Base-by-base conservation (phyloP, 2,888 invertebrate genomes). In the Chesias legatella region DNA sequence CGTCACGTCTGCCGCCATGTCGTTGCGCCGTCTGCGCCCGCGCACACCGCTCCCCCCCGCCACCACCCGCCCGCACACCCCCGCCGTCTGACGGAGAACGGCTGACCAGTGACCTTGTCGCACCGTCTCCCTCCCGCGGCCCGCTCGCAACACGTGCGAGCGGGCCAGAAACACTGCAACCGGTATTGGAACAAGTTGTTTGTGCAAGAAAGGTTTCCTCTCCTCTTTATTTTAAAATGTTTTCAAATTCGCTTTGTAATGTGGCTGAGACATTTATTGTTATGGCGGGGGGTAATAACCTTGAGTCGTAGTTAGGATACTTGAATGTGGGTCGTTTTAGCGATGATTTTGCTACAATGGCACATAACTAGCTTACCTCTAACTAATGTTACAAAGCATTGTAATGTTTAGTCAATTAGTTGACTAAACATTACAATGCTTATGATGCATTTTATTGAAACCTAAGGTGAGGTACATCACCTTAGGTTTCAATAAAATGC, bases 101-200 rank as follows among this genome's bases (percentile, higher is more conserved):
- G 79, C 76, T 83, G 82, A 82, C 81, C 81, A 75, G 80, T 83
- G 85, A 86, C 86, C 86, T 86, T 86, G 86, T 83, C 70, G 68
- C 61, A 62, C 69, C 52, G 49, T 81, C 79, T 56, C 76, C 42
- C 69, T 83, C 70, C 45, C 68, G 52, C 78, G 37, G 55, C 56
- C 59, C 43, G 61, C 58, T 55, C 51, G 48, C 51, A 51, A 9
- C 42, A 49, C 43, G 72, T 43, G 60, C 51, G 67, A 77, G 54
- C 47, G 72, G 62, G 74, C 73, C 49, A 49, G 51, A 50, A 49
- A 60, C 55, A 60, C 51, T 39, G 54, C 50, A 69, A 76, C 78
- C 74, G 73, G 76, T 75, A 73, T 70, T 66, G 63, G 59, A 73
- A 73, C 78, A 66, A 79, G 70, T 75, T 76, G 78, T 79, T 79